Evolutionary conservation across 2,888 invertebrate genomes (phyloP), one percentile per base, ranked within the genome.

Genomic region (Agrochola macilenta): DNA sequence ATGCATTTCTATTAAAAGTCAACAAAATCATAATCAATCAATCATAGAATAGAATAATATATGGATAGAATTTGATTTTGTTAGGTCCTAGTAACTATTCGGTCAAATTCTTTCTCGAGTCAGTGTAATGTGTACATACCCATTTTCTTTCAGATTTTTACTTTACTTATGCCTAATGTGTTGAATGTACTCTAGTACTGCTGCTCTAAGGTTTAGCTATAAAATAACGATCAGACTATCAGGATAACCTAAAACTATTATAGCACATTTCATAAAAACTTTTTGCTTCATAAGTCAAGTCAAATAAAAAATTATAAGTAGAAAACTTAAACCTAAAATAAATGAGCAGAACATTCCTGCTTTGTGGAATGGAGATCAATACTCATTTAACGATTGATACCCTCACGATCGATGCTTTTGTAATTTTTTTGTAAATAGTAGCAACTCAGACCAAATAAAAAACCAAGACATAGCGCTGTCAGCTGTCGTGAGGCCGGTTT

Each of bases 201-300:
- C 63, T 83, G 49, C 69, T 66, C 63, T 63, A 83, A 30, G 49
- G 1, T 26, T 58, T 64, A 64, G 20, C 52, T 69, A 69, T 79
- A 79, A 69, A 66, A 69, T 73, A 54, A 66, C 14, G n/a, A 58
- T 74, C 82, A 82, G 76, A 79, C 78, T 84, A 61, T 79, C 65
- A 74, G 12, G 30, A 54, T 52, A 58, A 70, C 69, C 23, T 84
- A 66, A 69, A 61, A 46, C 52, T 66, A 84, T n/a, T 70, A 81
- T 74, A 81, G 81, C 85, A 84, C 85, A 46, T 70, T 84, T 52
- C n/a, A 35, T 84, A 30, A 79, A 83, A 52, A 26, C 71, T 57
- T 43, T 61, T 69, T 77, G 11, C 54, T 65, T 78, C 54, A 1
- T 54, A 43, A 0, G 17, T 68, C 79, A 75, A 76, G 49, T 65